Evolutionary conservation across 2,113 vertebrate species (phyloP).

Genomic region (Hypocryptadius cinnamomeus): DNA sequence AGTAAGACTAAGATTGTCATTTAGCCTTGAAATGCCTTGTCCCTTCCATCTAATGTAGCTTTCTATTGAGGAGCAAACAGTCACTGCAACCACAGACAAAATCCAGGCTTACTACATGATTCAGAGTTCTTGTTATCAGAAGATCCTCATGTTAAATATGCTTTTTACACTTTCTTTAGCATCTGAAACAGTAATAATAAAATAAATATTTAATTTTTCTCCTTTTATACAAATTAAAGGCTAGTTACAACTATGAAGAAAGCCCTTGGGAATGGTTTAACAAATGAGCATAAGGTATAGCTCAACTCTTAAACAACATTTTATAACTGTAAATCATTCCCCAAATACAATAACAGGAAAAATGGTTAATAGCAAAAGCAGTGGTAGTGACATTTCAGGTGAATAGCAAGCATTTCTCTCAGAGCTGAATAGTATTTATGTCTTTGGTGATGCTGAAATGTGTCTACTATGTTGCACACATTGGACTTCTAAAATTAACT

Average conservation of each 20-base stretch:
- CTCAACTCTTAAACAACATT: not conserved
- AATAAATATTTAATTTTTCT: not conserved
- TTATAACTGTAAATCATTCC: not conserved
- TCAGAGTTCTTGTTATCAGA: not conserved
- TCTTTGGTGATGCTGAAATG: not conserved
- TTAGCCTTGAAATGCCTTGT: constrained; percentile 62
- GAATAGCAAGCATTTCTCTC: not conserved
- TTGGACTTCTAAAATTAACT: not conserved
- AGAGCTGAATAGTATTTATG: not conserved
- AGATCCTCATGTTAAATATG: not conserved
- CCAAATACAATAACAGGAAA: not conserved
- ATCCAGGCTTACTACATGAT: not conserved
- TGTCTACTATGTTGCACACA: not conserved
- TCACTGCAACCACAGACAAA: not conserved
- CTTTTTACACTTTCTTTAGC: not conserved
- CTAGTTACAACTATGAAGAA: not conserved
- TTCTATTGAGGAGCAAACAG: not conserved
- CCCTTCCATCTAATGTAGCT: constrained; percentile 15
- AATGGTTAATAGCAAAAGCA: not conserved
- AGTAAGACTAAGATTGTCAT: constrained; percentile 71
- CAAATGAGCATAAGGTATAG: not conserved
- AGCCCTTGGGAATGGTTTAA: not conserved
- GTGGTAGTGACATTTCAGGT: not conserved
- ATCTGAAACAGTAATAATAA: not conserved
- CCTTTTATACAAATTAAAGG: not conserved